A percentile compares a stretch with the other conserved stretches of the same genome.
These are phyloP conservation scores for Noctua janthina DNA, from an alignment of 2,888 invertebrate genomes.

Conservation along the genomic window DNA sequence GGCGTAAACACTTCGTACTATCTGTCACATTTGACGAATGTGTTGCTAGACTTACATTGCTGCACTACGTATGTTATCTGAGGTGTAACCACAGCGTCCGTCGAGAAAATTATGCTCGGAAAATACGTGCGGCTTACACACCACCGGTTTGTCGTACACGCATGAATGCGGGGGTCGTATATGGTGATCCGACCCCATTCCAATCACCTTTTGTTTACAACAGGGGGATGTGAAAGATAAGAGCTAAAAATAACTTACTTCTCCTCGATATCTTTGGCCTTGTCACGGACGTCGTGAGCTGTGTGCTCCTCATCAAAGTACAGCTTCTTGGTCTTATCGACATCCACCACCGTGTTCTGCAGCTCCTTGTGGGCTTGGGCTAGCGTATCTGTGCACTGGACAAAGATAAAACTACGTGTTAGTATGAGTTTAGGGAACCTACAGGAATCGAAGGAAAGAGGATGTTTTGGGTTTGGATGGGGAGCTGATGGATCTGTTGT, in stretches of 20 bases:
- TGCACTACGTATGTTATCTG: not conserved
- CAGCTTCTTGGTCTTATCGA: slow-evolving; percentile 98
- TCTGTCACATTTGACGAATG: not conserved
- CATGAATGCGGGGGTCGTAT: not conserved
- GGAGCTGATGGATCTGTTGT: not conserved
- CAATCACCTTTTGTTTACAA: not conserved
- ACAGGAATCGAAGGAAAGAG: not conserved
- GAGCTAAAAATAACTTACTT: slow-evolving; percentile 89
- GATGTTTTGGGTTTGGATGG: not conserved
- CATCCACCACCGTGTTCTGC: slow-evolving; percentile 95
- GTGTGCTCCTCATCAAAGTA: slow-evolving; percentile 99
- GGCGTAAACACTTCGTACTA: not conserved
- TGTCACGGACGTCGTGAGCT: slow-evolving; percentile 98
- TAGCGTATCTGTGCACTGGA: slow-evolving; percentile 94
- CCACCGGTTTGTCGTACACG: not conserved
- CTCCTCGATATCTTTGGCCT: slow-evolving; percentile 98
- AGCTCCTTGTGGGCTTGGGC: slow-evolving; percentile 97
- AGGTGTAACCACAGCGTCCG: not conserved
- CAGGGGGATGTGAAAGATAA: not conserved
- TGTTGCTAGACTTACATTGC: not conserved
- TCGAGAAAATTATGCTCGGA: not conserved
- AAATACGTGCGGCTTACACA: not conserved
- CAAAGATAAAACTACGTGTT: slow-evolving; percentile 14
- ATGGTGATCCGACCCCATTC: not conserved
- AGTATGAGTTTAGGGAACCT: not conserved